Evolutionary conservation across 2,113 vertebrate genomes (phyloP).

Genomic region (Speoplatyrhinus poulsoni): DNA sequence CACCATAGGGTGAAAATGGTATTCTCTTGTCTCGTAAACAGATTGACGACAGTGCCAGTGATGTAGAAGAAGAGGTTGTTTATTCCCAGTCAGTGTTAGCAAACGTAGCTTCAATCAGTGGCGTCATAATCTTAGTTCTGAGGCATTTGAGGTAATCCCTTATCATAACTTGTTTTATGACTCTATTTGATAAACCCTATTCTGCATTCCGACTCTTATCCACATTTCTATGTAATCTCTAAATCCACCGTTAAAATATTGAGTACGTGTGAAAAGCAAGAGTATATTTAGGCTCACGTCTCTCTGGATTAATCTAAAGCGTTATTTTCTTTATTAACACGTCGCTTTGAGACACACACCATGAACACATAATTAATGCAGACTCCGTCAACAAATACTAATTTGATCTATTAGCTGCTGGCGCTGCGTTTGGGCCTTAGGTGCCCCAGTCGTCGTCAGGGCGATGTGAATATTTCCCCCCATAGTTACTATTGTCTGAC

Average conservation of each 20-base stretch:
- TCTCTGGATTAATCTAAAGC: slow-evolving; percentile 47
- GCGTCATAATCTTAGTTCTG: slow-evolving; percentile 33
- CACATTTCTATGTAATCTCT: slow-evolving; percentile 8
- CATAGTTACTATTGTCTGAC: slow-evolving; percentile 53
- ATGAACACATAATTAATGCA: slow-evolving; percentile 61
- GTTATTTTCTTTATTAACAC: slow-evolving; percentile 50
- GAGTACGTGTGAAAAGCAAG: neutral
- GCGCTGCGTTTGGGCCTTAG: slow-evolving; percentile 37
- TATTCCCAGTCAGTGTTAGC: slow-evolving; percentile 13
- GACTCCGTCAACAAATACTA: slow-evolving; percentile 58
- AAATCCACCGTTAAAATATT: neutral
- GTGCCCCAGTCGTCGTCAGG: slow-evolving; percentile 37
- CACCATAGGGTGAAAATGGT: slow-evolving; percentile 39
- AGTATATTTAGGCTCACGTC: slow-evolving; percentile 12
- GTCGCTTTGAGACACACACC: slow-evolving; percentile 45
- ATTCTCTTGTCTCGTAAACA: slow-evolving; percentile 27
- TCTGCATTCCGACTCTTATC: slow-evolving; percentile 22
- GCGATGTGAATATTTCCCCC: slow-evolving; percentile 51
- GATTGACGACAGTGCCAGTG: neutral
- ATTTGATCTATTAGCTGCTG: slow-evolving; percentile 67
- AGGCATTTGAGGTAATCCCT: slow-evolving; percentile 36
- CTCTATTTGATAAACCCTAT: slow-evolving; percentile 29
- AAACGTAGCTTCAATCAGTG: slow-evolving; percentile 21
- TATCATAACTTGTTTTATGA: slow-evolving; percentile 13
- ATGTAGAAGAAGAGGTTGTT: too few relatives aligned